Conservation (phyloP, 2,797 vertebrate species). For the Fundulus diaphanus region DNA sequence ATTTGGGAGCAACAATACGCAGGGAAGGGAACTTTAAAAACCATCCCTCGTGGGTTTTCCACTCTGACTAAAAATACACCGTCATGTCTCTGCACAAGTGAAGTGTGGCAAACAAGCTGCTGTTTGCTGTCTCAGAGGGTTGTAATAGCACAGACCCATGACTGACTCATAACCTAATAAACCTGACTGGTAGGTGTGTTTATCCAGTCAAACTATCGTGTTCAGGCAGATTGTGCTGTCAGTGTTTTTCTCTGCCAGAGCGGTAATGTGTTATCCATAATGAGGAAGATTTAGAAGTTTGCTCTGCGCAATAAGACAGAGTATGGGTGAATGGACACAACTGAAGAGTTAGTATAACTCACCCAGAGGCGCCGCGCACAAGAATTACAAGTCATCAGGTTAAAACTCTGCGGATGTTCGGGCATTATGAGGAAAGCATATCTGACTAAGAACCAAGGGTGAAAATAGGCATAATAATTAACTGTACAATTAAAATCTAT, state of each 20-base stretch:
- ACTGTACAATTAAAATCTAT: conserved; percentile 4
- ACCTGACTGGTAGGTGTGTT: conserved; percentile 72
- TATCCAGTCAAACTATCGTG: conserved; percentile 65
- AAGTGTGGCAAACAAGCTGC: conserved; percentile 45
- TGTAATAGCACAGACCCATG: conserved; percentile 43
- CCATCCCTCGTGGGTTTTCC: conserved; percentile 26
- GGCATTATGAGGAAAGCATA: conserved; percentile 6
- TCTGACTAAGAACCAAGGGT: background rate
- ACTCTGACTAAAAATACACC: conserved; percentile 31
- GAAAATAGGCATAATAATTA: background rate
- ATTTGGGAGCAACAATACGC: conserved; percentile 7
- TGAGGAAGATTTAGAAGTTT: conserved; percentile 63
- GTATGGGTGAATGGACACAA: conserved; percentile 49
- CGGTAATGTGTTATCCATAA: conserved; percentile 61
- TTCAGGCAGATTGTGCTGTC: conserved; percentile 48
- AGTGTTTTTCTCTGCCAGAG: conserved; percentile 53
- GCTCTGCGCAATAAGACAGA: conserved; percentile 42
- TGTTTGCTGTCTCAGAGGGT: conserved; percentile 51
- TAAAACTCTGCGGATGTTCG: conserved; percentile 27
- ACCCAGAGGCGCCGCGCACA: conserved; percentile 42
- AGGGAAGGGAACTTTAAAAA: conserved; percentile 19
- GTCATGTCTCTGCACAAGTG: conserved; percentile 46
- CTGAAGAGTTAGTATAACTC: conserved; percentile 61
- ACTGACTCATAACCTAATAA: conserved; percentile 61
- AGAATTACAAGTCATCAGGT: conserved; percentile 31